Conservation (phyloP, 2,888 invertebrate genomes). For the Notocelia uddmanniana region DNA sequence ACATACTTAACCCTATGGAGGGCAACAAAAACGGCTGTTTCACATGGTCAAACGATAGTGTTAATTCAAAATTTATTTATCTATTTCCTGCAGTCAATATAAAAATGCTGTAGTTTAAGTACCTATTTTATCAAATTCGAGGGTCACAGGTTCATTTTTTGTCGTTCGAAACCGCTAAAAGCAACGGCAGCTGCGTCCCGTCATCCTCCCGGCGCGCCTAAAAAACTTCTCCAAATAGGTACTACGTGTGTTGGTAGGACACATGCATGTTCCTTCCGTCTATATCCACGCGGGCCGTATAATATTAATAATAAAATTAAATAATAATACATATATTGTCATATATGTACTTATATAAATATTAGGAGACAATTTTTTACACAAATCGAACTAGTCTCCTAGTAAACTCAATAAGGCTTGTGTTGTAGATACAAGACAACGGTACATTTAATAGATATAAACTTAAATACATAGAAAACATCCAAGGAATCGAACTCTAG, state of each 20-base stretch:
- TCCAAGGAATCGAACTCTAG: too few relatives aligned
- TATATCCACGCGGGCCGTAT: not conserved
- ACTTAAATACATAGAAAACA: too few relatives aligned
- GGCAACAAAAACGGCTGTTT: too few relatives aligned
- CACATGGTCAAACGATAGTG: not conserved
- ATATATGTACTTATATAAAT: too few relatives aligned
- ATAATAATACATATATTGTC: too few relatives aligned
- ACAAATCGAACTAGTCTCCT: too few relatives aligned
- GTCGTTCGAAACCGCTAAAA: slow-evolving; percentile 36
- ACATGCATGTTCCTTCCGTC: slow-evolving; percentile 21
- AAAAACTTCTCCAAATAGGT: slow-evolving; percentile 26
- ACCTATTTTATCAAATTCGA: slow-evolving; percentile 3
- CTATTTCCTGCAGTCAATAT: not conserved
- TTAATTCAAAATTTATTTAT: not conserved
- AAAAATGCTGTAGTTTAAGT: not conserved
- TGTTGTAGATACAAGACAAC: too few relatives aligned
- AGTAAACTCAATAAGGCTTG: too few relatives aligned
- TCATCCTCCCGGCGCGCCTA: slow-evolving; percentile 26
- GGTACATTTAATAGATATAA: too few relatives aligned
- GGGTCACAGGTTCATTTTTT: slow-evolving; percentile 13
- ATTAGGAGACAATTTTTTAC: too few relatives aligned
- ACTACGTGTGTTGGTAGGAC: not conserved
- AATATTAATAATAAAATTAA: too few relatives aligned
- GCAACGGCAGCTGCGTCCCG: slow-evolving; percentile 48
- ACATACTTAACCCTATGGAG: too few relatives aligned